Evolutionary conservation across 37 sponge, comb jelly and placozoan genomes (phyloP).

Genomic region (Petrosia ficiformis): DNA sequence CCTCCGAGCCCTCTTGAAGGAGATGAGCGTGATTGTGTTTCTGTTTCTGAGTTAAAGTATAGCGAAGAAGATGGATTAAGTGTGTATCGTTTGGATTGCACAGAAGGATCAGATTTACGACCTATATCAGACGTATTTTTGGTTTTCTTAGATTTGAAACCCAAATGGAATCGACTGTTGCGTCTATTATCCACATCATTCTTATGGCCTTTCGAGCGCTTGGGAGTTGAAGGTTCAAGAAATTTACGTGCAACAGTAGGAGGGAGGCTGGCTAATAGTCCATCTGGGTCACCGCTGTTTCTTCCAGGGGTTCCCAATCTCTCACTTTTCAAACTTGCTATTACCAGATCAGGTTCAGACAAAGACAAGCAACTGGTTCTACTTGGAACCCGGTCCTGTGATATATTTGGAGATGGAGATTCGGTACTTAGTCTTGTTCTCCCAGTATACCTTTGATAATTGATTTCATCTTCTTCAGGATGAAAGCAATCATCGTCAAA

Average conservation of each 20-base stretch:
- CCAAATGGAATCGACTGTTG: background rate
- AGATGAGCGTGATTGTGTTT: background rate
- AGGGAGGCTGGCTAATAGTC: background rate
- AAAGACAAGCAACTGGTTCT: background rate
- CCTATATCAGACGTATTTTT: background rate
- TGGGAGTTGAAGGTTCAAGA: background rate
- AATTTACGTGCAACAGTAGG: background rate
- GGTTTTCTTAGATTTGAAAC: background rate
- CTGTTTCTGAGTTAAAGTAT: background rate
- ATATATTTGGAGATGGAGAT: background rate
- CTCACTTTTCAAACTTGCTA: background rate
- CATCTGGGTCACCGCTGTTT: background rate
- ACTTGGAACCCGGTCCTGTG: background rate
- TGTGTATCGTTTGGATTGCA: too few relatives aligned
- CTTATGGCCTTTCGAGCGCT: too few relatives aligned
- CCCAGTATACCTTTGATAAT: background rate
- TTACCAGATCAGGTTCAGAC: background rate
- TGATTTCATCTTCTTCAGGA: background rate
- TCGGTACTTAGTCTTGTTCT: background rate
- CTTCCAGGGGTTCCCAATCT: background rate
- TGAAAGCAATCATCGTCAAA: background rate
- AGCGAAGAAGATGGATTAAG: background rate
- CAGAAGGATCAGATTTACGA: background rate
- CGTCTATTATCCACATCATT: background rate
- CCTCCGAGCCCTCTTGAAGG: background rate